Evolutionary conservation across 1,140 invertebrate species (phyloP), one percentile per base, ranked within the genome.

Genomic region (Tetramorium simillimum): DNA sequence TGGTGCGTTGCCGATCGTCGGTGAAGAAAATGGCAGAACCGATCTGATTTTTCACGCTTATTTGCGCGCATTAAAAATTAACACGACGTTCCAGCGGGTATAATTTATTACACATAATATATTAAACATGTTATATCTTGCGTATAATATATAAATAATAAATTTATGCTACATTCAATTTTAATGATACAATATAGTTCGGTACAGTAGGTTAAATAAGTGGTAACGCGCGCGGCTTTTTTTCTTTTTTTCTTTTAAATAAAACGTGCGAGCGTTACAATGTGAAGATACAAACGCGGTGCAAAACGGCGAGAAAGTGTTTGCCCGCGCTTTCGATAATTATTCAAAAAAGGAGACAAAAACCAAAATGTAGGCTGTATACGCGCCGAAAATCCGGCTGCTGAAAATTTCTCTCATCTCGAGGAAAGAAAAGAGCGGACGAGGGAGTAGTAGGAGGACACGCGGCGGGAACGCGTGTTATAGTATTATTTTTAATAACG

Each of bases 401-500:
- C 56, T 65, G 76, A 67, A 89, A 89, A 90, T 90, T 88, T 86
- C 58, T 69, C 73, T 58, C 69, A 56, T 63, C 67, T 60, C 77
- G 60, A 77, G 46, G 51, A 88, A 86, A 58, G 62, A 78, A 85
- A 78, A 51, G 56, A 67, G 33, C 28, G 43, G 40, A 72, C 18
- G 46, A 82, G 60, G n/a, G 70, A 56, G 70, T 53, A 80, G 28
- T 18, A 60, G 43, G 28, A 37, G 69, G 67, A 82, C 72, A 56
- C 65, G 49, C 51, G 60, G 46, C 51, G 43, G 69, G 89, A 81
- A 33, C 21, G 72, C 72, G 60, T 82, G 85, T 90, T 89, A 89
- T 69, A 78, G 78, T 90, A 90, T 90, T 89, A 90, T 90, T 90
- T 89, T 90, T 90, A 90, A 90, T 90, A 90, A 90, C 88, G 75